Conservation (phyloP, 2,888 invertebrate genomes). For the Torymus aiolomorphi region DNA sequence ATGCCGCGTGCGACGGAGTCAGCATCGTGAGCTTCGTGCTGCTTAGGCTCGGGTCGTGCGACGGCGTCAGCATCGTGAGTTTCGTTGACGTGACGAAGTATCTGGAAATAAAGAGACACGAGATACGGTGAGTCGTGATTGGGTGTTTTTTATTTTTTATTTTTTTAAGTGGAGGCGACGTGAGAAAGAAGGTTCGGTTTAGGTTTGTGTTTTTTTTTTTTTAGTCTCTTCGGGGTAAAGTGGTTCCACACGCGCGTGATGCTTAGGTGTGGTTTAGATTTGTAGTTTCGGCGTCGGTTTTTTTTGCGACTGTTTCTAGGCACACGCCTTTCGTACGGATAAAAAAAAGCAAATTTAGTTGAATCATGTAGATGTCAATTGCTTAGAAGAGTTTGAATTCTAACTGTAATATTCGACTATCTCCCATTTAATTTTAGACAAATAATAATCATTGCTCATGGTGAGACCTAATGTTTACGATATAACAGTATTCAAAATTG, state of each 20-base stretch:
- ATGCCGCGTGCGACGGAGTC: conserved; percentile 51
- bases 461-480: too few species aligned
- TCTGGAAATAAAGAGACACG: conserved; percentile 72
- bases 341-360: not conserved
- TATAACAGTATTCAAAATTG: not conserved
- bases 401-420: not conserved
- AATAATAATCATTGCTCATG: too few species aligned
- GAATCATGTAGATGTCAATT: not conserved
- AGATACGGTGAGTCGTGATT: conserved; percentile 41
- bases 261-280: too few species aligned
- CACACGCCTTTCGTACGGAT: not conserved
- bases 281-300: not conserved
- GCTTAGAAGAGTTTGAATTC: too few species aligned
- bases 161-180: not conserved
- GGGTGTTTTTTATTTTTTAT: not conserved
- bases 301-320: not conserved
- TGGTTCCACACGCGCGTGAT: conserved; percentile 21
- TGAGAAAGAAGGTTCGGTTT: not conserved
- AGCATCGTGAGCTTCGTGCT: conserved; percentile 67
- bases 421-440: too few species aligned
- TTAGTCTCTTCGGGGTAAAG: not conserved
- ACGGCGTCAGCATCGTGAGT: conserved; percentile 63
- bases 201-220: conserved; percentile 17
- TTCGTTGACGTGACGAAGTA: conserved; percentile 69
- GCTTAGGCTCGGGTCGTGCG: too few species aligned